Evolutionary conservation across 2,113 vertebrate species (phyloP), one percentile per base, ranked within the genome.

Genomic region (Physeter macrocephalus): DNA sequence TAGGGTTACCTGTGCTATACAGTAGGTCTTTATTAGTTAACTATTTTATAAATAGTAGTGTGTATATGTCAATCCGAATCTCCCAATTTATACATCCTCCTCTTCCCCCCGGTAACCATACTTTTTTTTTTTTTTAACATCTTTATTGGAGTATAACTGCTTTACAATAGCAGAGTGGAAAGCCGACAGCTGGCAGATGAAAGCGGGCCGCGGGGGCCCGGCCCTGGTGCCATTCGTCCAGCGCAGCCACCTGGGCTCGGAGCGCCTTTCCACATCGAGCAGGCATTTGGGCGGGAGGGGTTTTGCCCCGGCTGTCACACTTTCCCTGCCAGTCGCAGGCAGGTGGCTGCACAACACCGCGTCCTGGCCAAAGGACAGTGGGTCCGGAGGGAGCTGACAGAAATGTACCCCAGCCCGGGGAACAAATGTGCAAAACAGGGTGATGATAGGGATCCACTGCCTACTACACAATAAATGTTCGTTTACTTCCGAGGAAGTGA

Each of bases 121-220:
- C n/a, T n/a, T n/a, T n/a, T n/a, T n/a, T n/a, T n/a, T n/a, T n/a
- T n/a, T n/a, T n/a, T n/a, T n/a, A n/a, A n/a, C n/a, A n/a, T n/a
- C n/a, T n/a, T n/a, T n/a, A n/a, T n/a, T n/a, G n/a, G n/a, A n/a
- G n/a, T n/a, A n/a, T n/a, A n/a, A n/a, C n/a, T n/a, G n/a, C n/a
- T n/a, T n/a, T n/a, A n/a, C n/a, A n/a, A n/a, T n/a, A 0, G 14
- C 9, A 12, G 11, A 0, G 14, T 3, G 36, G 7, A 21, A 25
- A 20, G 49, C 57, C 7, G 52, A 4, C 17, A 0, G 4, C 9
- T 0, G 41, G n/a, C 8, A 2, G 2, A 46, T 5, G 36, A 14
- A 11, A 34, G 52, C 14, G 1, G 67, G 23, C 36, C 25, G 29
- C 64, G 1, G 36, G 67, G 8, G 1, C 21, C 23, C 0, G 83